Base-by-base conservation (phyloP, 2,113 vertebrate species). In the Malaclemys terrapin region DNA sequence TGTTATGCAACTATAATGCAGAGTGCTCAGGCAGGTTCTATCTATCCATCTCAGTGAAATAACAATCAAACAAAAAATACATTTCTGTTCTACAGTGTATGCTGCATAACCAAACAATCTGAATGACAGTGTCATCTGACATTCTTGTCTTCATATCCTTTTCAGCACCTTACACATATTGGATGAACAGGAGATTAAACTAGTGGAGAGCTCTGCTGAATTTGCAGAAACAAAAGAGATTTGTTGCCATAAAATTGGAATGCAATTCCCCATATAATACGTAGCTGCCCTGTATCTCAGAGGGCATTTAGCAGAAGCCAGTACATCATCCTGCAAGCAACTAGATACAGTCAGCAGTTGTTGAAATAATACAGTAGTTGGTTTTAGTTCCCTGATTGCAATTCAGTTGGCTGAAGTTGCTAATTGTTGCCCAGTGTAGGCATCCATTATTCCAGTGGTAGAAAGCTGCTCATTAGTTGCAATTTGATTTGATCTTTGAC, bases 1-100 rank as follows among this genome's bases (percentile, higher is more conserved):
- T 11, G 22, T 3, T 29, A 47, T 6, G 42, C 11, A 78, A 47
- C 24, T 47, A 47, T 47, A 29, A 29, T 47, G 12, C 82, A 80
- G 94, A 35, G 24, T 94, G 72, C 93, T 92, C 35, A 92, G 56
- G n/a, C 24, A 91, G 75, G 45, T n/a, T 95, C 94, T 91, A 86
- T 94, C 62, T 47, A 14, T 80, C 22, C 59, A 87, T 56, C 54
- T 3, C 31, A 31, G 31, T 59, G 50, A 97, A 95, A 88, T 78
- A 91, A 59, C 59, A 89, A 50, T 10, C 10, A 49, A 49, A 82
- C 22, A 56, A 56, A 82, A 91, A 42, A 91, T 69, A n/a, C 90
- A 80, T 88, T 94, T 94, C 87, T 89, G 22, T 19, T 89, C 65
- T 88, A 5, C n/a, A 52, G 22, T 76, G 84, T 59, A 84, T 85